Evolutionary conservation across 2,113 vertebrate species (phyloP).

Genomic region (Phoxinus phoxinus): DNA sequence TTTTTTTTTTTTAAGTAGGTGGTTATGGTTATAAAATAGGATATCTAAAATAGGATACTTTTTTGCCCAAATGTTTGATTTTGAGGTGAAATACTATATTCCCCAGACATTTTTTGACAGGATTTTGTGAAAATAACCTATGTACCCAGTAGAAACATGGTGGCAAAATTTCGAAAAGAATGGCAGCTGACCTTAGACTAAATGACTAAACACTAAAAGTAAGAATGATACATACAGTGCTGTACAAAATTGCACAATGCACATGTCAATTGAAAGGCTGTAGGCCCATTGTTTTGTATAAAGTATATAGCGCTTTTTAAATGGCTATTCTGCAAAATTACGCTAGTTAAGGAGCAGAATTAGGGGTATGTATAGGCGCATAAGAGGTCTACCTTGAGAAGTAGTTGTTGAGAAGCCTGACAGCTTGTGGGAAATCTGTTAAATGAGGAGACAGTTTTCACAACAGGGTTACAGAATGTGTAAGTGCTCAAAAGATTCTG

Average conservation of each 20-base stretch:
- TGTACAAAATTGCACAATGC: neutral
- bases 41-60: neutral
- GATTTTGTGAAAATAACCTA: neutral
- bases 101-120: neutral
- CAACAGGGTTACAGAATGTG: slow-evolving; percentile 14
- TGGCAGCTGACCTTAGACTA: neutral
- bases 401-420: neutral
- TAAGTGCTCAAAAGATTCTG: slow-evolving; percentile 24
- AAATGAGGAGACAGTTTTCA: neutral
- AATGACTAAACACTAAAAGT: slow-evolving; percentile 20
- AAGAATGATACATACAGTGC: neutral
- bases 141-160: neutral
- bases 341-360: slow-evolving; percentile 5
- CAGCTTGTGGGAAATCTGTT: slow-evolving; percentile 22
- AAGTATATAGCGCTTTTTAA: neutral
- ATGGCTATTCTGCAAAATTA: neutral
- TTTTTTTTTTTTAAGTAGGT: no score
- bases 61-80: neutral
- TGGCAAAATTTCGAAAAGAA: neutral
- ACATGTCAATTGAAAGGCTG: neutral
- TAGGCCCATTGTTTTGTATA: neutral
- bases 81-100: neutral
- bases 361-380: neutral
- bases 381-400: slow-evolving; percentile 28
- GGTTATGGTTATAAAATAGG: neutral